These are phyloP conservation scores for Ciconia nigra DNA, from an alignment of 2,797 vertebrate genomes.

Conservation along the genomic window DNA sequence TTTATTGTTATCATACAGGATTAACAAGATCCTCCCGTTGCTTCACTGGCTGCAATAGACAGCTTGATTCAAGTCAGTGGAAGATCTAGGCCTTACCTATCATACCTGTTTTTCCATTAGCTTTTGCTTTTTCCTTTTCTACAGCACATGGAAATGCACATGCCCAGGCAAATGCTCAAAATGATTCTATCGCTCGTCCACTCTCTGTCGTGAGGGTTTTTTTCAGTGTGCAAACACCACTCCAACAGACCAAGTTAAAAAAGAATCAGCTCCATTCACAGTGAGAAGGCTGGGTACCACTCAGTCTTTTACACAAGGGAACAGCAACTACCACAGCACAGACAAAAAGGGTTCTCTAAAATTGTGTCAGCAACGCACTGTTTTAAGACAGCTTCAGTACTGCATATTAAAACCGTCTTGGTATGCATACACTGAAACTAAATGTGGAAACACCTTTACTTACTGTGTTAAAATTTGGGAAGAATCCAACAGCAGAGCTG, in stretches of 20 bases:
- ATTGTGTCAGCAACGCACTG: background rate
- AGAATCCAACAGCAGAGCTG: slow-evolving; percentile 88
- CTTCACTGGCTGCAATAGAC: background rate
- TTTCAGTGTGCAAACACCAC: background rate
- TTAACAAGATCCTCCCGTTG: background rate
- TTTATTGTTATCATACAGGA: background rate
- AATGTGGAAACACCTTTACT: slow-evolving; percentile 64
- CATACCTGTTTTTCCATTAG: background rate
- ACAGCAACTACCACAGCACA: background rate
- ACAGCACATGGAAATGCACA: background rate
- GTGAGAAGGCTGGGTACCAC: background rate
- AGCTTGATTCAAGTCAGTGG: background rate
- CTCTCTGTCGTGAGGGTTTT: background rate
- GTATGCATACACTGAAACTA: slow-evolving; percentile 29
- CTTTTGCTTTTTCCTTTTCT: slow-evolving; percentile 16
- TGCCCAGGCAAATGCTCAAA: background rate
- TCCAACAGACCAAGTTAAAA: background rate
- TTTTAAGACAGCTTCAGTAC: background rate
- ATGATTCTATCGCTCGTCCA: slow-evolving; percentile 19
- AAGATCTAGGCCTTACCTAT: background rate
- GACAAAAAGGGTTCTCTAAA: background rate
- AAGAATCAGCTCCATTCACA: background rate
- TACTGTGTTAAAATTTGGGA: slow-evolving; percentile 97
- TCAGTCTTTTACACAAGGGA: background rate
- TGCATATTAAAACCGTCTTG: background rate